Evolutionary conservation across 2,888 invertebrate species (phyloP), one percentile per base, ranked within the genome.

Genomic region (Sarcophaga carnaria): DNA sequence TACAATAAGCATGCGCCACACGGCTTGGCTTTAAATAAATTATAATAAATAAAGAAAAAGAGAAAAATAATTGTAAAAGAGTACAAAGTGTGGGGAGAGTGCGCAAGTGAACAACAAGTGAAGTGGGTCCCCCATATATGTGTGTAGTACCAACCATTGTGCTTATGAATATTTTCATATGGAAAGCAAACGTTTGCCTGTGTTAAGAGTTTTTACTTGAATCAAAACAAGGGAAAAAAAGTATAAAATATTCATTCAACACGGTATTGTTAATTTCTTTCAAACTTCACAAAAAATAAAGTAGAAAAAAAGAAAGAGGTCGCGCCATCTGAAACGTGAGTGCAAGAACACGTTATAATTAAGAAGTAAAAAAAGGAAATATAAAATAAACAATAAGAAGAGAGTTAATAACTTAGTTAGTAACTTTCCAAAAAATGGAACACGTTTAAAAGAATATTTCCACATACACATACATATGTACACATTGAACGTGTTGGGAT

Each of bases 371-470:
- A 71, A 80, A 74, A 79, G 45, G 27, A 60, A 62, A 70, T 59
- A 27, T 27, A 54, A 14, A 54, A 14, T 12, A 54, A 54, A 54
- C 17, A 54, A 12, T 54, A 12, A 17, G 1, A 17, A 14, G 17
- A 54, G 54, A 54, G 54, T 54, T 14, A 10, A 54, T 14, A 17
- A 54, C 17, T 54, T 17, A 54, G 17, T 54, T 37, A 63, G 12
- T 75, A 63, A 78, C 77, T 84, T 86, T 86, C 72, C 60, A 84
- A 74, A 66, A 81, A 75, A 71, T 78, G 76, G 72, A 67, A 74
- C 74, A 80, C 4, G 25, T 59, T 69, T 72, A 64, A 77, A 64
- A 83, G 77, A 77, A 86, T 71, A 54, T 83, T 79, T 63, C 49
- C 54, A 54, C 17, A 54, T 54, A 54, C 14, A 49, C 14, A 49